Evolutionary conservation across 2,888 invertebrate species (phyloP).

Genomic region (Mamestra brassicae): DNA sequence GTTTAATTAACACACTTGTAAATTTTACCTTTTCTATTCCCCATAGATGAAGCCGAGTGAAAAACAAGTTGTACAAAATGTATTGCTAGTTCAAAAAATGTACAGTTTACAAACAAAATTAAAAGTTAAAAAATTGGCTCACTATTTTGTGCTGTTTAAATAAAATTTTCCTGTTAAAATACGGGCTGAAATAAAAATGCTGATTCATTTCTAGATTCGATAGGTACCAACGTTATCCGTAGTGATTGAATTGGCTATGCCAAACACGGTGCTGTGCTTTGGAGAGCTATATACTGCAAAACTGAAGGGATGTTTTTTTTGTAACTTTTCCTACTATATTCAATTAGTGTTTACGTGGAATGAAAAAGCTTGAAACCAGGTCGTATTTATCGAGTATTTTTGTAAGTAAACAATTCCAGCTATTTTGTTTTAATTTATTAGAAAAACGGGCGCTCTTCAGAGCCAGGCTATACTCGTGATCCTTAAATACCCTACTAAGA

Average conservation of each 20-base stretch:
- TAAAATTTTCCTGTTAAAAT: slow-evolving; percentile 12
- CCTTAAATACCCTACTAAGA: not conserved
- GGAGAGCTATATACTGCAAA: not conserved
- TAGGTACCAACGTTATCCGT: not conserved
- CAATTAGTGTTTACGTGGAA: not conserved
- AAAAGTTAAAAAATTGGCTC: not conserved
- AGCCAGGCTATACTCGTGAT: too few species aligned
- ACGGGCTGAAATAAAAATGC: slow-evolving; percentile 4
- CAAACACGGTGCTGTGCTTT: slow-evolving; percentile 17
- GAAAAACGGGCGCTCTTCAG: too few species aligned
- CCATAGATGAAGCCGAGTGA: not conserved
- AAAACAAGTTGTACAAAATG: not conserved
- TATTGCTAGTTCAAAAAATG: not conserved
- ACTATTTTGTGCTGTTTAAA: not conserved
- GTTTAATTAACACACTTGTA: not conserved
- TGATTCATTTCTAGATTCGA: slow-evolving; percentile 5
- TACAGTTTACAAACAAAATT: not conserved
- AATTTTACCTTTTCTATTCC: not conserved
- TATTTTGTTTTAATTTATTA: not conserved
- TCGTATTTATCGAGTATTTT: not conserved
- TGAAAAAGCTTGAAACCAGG: not conserved
- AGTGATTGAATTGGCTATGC: slow-evolving; percentile 24
- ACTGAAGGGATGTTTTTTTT: not conserved
- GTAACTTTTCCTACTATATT: not conserved
- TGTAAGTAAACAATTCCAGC: too few species aligned